These are phyloP conservation scores for Epicauta chinensis DNA, from an alignment of 1,140 invertebrate genomes.

Conservation along the genomic window DNA sequence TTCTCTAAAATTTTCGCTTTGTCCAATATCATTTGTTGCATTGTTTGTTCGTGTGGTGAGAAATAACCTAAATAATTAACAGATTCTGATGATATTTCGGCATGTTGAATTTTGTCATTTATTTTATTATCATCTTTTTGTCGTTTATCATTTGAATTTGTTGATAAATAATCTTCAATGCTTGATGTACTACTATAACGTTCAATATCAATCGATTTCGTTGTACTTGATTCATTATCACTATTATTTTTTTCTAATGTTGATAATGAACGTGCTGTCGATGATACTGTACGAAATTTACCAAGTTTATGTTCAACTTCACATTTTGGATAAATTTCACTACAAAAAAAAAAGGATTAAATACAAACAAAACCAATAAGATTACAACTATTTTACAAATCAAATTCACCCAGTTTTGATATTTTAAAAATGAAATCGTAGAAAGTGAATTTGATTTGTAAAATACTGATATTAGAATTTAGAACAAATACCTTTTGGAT, in stretches of 20 bases:
- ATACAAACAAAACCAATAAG: conserved; percentile 20
- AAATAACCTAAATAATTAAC: conserved; percentile 72
- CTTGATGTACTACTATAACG: conserved; percentile 6
- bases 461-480: too few relatives aligned
- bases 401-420: too few relatives aligned
- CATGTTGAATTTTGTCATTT: conserved; percentile 9
- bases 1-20: conserved; percentile 54
- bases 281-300: conserved; percentile 56
- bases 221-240: conserved; percentile 4
- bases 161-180: conserved; percentile 15
- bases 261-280: conserved; percentile 17
- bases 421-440: too few relatives aligned
- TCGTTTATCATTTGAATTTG: not conserved
- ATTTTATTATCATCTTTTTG: not conserved
- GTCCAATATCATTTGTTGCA: conserved; percentile 61
- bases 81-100: conserved; percentile 53
- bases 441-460: too few relatives aligned
- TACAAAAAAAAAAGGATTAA: too few relatives aligned
- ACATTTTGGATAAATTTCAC: conserved; percentile 64
- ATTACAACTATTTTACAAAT: too few relatives aligned
- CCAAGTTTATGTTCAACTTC: conserved; percentile 57
- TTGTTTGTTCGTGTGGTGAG: conserved; percentile 65
- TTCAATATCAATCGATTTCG: conserved; percentile 5
- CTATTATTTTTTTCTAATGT: conserved; percentile 6
- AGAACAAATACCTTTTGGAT: conserved; percentile 46